Percentiles rank a stretch among this genome's conserved stretches.
Conservation (phyloP, 2,888 invertebrate species). For the Girardia tigrina region DNA sequence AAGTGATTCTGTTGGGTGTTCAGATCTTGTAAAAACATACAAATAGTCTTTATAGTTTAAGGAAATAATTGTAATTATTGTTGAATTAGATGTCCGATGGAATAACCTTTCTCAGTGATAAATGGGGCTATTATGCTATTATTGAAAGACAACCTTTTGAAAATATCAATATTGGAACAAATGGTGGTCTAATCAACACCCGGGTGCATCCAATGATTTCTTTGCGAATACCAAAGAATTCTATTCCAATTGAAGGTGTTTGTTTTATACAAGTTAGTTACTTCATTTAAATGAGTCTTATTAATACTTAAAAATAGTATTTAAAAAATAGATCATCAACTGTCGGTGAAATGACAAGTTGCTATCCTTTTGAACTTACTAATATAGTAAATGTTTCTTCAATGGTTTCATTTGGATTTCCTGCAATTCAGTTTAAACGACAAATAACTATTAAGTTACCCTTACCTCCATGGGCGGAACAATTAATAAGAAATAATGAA, state of each 20-base stretch:
- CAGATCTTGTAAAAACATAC: too few species aligned
- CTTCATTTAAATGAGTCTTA: too few species aligned
- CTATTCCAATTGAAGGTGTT: background rate
- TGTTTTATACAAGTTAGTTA: background rate
- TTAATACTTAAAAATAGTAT: background rate
- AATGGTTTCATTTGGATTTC: constrained; percentile 11
- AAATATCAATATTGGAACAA: background rate
- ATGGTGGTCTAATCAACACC: constrained; percentile 17
- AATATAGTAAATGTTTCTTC: background rate
- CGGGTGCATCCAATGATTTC: constrained; percentile 15
- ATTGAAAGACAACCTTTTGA: background rate
- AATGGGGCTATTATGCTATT: background rate
- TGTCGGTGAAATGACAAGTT: background rate
- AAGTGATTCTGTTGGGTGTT: too few species aligned
- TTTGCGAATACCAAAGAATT: constrained; percentile 26
- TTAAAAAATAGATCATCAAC: background rate
- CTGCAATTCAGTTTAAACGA: constrained; percentile 38
- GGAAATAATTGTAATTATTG: too few species aligned
- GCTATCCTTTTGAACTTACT: background rate
- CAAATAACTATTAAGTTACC: constrained; percentile 46
- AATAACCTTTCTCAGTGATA: background rate
- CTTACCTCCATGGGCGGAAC: constrained; percentile 40
- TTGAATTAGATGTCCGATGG: background rate
- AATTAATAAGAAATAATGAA: constrained; percentile 2
- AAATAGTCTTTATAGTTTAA: too few species aligned